A percentile compares a stretch with the other conserved stretches of the same genome.
Conservation (phyloP, 2,888 invertebrate species). For the Lasius platythorax region DNA sequence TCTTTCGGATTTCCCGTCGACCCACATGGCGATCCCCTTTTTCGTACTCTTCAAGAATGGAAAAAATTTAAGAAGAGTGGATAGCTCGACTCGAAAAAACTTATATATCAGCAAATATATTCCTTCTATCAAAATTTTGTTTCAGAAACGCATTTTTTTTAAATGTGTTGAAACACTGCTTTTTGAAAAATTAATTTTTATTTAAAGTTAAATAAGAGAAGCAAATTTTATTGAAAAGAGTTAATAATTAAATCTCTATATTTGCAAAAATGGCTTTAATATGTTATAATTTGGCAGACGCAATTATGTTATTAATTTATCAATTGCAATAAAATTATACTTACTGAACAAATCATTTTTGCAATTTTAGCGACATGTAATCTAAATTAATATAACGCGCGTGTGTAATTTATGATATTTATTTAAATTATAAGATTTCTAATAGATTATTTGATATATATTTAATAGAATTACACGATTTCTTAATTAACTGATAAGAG, state of each 20-base stretch:
- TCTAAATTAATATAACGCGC: not conserved
- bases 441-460: not conserved
- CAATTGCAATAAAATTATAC: too few species aligned
- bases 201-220: not conserved
- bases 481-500: not conserved
- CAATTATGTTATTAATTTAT: too few species aligned
- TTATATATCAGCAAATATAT: not conserved
- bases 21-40: not conserved
- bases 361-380: not conserved
- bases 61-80: not conserved
- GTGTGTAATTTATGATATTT: not conserved
- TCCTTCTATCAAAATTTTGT: not conserved
- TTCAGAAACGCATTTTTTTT: not conserved
- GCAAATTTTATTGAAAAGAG: too few species aligned
- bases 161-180: not conserved
- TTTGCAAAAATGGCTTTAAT: too few species aligned
- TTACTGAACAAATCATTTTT: not conserved
- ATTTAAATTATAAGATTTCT: slow-evolving; percentile 11
- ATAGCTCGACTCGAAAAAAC: not conserved
- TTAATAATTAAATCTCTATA: too few species aligned
- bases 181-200: not conserved
- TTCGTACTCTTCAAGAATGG: not conserved
- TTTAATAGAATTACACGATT: not conserved
- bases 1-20: slow-evolving; percentile 57
- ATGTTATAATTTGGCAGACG: too few species aligned